Percentiles rank a stretch among this genome's conserved stretches.
Conservation (phyloP, 2,888 invertebrate species). For the Brenthis daphne region DNA sequence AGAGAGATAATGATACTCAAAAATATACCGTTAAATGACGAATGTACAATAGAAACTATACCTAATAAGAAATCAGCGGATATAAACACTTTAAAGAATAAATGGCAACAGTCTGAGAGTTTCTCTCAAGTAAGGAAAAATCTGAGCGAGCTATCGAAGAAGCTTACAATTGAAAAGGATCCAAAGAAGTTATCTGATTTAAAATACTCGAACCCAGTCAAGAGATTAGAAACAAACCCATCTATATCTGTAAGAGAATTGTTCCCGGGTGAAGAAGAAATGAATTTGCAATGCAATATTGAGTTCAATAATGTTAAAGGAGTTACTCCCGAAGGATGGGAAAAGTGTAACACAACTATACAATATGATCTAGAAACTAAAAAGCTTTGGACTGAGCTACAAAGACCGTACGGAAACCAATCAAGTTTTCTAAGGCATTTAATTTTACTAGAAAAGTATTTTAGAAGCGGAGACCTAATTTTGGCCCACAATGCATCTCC, state of each 20-base stretch:
- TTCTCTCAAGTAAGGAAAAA: conserved; percentile 78
- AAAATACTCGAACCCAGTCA: conserved; percentile 83
- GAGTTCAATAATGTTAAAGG: conserved; percentile 88
- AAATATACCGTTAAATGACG: conserved; percentile 80
- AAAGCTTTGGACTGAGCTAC: conserved; percentile 89
- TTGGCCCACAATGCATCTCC: conserved; percentile 88
- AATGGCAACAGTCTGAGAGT: conserved; percentile 79
- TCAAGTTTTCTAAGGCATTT: conserved; percentile 92
- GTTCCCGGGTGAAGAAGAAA: conserved; percentile 92
- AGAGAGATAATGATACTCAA: conserved; percentile 58
- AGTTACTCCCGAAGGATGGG: conserved; percentile 92
- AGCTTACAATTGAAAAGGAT: conserved; percentile 63
- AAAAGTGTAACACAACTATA: conserved; percentile 88
- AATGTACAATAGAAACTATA: conserved; percentile 82
- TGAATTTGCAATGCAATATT: conserved; percentile 88
- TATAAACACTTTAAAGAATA: conserved; percentile 76
- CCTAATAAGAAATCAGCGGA: conserved; percentile 75
- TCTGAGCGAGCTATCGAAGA: conserved; percentile 74
- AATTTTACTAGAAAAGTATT: conserved; percentile 91
- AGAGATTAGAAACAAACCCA: conserved; percentile 87
- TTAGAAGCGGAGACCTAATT: conserved; percentile 89
- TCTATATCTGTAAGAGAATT: conserved; percentile 91
- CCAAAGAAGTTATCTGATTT: conserved; percentile 67
- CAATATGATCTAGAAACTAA: conserved; percentile 93
- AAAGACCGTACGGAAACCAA: conserved; percentile 93